phyloP scores from a whole-genome alignment of 2,113 vertebrate genomes.

The Crotalus horridus region DNA sequence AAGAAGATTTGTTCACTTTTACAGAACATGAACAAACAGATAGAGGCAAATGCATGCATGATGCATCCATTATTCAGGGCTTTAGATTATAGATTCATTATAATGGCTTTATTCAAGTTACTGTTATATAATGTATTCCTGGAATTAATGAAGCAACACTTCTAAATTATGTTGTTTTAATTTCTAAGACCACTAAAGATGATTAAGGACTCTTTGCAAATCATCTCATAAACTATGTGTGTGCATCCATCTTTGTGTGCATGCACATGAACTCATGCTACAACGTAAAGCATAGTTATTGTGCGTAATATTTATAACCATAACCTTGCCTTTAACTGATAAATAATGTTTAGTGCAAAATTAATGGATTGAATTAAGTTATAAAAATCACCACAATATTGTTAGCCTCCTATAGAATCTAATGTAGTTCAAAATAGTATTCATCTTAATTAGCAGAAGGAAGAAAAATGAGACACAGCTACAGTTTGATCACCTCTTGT shows the following conservation, averaged over 20 bases:
- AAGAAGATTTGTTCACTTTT: background rate
- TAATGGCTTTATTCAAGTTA: background rate
- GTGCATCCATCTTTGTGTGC: background rate
- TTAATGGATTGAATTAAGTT: background rate
- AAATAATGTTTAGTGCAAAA: background rate
- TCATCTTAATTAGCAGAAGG: background rate
- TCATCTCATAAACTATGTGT: background rate
- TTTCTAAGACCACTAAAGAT: background rate
- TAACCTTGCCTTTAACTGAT: background rate
- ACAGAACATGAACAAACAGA: background rate
- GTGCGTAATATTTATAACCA: background rate
- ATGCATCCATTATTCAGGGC: background rate
- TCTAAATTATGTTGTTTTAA: background rate
- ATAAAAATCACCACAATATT: background rate
- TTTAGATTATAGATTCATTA: background rate
- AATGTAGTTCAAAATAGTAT: background rate
- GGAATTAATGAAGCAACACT: background rate
- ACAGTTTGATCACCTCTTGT: background rate
- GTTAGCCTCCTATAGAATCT: background rate
- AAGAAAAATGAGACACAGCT: background rate
- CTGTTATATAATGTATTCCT: background rate
- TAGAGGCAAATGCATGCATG: background rate
- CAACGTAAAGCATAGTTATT: background rate
- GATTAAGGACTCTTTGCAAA: background rate
- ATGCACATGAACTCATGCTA: background rate